A percentile compares a stretch with the other conserved stretches of the same genome.
These are phyloP conservation scores for Lithobates pipiens DNA, from an alignment of 2,797 vertebrate species.

Conservation along the genomic window DNA sequence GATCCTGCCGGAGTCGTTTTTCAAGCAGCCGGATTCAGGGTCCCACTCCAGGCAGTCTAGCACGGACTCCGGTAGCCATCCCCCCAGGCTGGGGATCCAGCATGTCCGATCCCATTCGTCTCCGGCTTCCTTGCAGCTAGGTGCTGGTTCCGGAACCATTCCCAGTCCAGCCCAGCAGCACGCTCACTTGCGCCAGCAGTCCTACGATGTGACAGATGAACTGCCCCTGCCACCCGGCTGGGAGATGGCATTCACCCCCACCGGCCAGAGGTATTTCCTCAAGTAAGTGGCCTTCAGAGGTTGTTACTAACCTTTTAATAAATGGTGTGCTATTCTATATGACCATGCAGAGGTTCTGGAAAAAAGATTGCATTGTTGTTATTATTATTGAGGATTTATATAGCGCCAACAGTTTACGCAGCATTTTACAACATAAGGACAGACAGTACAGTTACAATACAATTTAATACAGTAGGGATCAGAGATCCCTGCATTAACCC, in stretches of 20 bases:
- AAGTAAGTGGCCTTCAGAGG: constrained; percentile 76
- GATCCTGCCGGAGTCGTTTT: constrained; percentile 86
- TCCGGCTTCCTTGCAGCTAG: constrained; percentile 84
- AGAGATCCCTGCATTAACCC: constrained; percentile 2
- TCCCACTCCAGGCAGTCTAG: constrained; percentile 88
- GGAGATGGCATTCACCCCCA: constrained; percentile 87
- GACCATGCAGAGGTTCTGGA: too few species aligned
- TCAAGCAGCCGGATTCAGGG: constrained; percentile 87
- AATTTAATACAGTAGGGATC: too few species aligned
- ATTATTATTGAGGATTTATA: too few species aligned
- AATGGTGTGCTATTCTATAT: not conserved
- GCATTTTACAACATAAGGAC: too few species aligned
- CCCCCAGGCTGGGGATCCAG: constrained; percentile 75
- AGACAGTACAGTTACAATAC: too few species aligned
- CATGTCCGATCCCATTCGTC: constrained; percentile 87
- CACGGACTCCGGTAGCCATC: constrained; percentile 83
- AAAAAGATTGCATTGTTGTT: too few species aligned
- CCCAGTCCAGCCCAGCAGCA: constrained; percentile 74
- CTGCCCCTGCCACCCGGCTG: constrained; percentile 85
- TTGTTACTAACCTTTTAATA: not conserved
- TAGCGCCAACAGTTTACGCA: too few species aligned
- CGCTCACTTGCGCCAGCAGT: constrained; percentile 84
- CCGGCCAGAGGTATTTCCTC: constrained; percentile 85
- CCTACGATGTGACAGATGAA: constrained; percentile 85
- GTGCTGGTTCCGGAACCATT: constrained; percentile 68